Base-by-base conservation (phyloP, 2,797 vertebrate species). In the Enteromius treurensis region DNA sequence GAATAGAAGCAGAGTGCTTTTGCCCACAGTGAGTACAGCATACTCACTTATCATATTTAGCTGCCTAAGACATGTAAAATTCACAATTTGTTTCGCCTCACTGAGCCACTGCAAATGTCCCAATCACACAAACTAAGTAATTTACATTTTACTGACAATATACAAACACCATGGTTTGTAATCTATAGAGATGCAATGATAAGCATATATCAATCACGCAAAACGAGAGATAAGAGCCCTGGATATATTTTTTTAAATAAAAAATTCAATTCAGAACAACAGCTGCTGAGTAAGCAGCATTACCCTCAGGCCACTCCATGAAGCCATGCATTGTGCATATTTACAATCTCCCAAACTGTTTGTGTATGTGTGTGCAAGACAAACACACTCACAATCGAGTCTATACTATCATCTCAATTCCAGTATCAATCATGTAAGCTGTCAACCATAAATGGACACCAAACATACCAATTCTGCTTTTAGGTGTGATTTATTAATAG, bases 1-100 rank as follows among this genome's bases (percentile, higher is more conserved):
- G 73, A 86, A 86, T 55, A 34, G 45, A 71, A 79, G 49, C 51
- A 82, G 71, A 82, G 80, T 76, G 80, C 71, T 76, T 81, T 74
- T 49, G 23, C 49, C n/a, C 49, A 80, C 15, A 68, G 68, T 49
- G 55, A 64, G 26, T 47, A 62, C 29, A 32, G 26, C 74, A 26
- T 17, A n/a, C 23, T 76, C 62, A 67, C 71, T 68, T 68, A 68
- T 67, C 58, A 62, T 64, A 62, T 76, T 67, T 82, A 65, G 70
- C 60, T 65, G 47, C 60, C 23, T 14, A 81, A 1, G 2, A 65
- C 29, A 75, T 40, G n/a, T 65, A 75, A 49, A 75, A 65, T 40
- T 34, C 21, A 73, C 26, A 15, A 37, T 81, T 65, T 75, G 70
- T 64, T 81, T 73, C 8, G 14, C 55, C 69, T 71, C 19, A 64